These are phyloP conservation scores for Thunnus albacares DNA, from an alignment of 2,797 vertebrate genomes.

Conservation along the genomic window DNA sequence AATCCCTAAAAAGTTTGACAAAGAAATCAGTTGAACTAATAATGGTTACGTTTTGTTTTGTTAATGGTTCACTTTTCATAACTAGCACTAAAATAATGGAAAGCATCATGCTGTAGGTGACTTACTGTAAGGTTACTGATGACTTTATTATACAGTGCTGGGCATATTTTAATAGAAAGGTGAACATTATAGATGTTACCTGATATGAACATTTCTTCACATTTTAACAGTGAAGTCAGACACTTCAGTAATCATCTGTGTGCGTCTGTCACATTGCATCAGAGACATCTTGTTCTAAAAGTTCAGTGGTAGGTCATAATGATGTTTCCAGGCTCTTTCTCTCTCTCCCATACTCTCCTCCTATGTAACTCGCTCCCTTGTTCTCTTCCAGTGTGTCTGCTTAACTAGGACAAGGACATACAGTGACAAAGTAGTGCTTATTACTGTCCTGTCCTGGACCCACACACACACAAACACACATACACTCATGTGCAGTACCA, in stretches of 20 bases:
- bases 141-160: background rate
- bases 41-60: background rate
- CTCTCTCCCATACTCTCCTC: background rate
- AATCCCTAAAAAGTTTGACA: background rate
- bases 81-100: background rate
- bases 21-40: background rate
- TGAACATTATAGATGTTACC: conserved; percentile 18
- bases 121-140: background rate
- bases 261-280: conserved; percentile 40
- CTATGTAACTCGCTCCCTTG: conserved; percentile 17
- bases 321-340: conserved; percentile 38
- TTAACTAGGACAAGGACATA: conserved; percentile 81
- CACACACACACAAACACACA: conserved; percentile 10
- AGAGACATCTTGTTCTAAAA: conserved; percentile 69
- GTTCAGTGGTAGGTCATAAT: conserved; percentile 54
- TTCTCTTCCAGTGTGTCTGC: conserved; percentile 25
- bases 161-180: conserved; percentile 3
- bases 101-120: background rate
- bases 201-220: conserved; percentile 20
- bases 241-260: conserved; percentile 33
- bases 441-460: conserved; percentile 58
- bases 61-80: background rate
- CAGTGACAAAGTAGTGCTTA: conserved; percentile 67
- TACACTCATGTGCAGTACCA: conserved; percentile 12
- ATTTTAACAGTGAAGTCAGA: conserved; percentile 14